Percentiles rank a stretch among this genome's conserved stretches.
These are phyloP conservation scores for Napeogenes inachia DNA, from an alignment of 2,888 invertebrate species.

Conservation along the genomic window DNA sequence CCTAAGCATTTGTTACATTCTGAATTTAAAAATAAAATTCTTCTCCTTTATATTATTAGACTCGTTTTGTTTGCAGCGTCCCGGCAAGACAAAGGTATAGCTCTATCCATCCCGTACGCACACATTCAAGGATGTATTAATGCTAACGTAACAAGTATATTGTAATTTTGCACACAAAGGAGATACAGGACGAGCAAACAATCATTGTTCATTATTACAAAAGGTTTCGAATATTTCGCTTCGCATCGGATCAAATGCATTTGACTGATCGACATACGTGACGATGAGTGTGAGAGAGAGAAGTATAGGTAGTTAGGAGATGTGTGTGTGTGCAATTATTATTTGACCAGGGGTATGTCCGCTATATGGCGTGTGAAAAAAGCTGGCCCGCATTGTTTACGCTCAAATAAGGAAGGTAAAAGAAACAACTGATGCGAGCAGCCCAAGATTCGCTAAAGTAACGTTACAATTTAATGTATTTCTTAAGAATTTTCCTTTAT, in stretches of 20 bases:
- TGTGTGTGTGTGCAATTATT: constrained; percentile 73
- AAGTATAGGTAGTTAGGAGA: constrained; percentile 38
- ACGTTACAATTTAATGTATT: constrained; percentile 53
- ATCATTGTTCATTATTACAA: constrained; percentile 78
- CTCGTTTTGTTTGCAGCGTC: constrained; percentile 75
- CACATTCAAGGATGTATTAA: constrained; percentile 63
- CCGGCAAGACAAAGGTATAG: constrained; percentile 76
- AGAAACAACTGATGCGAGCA: constrained; percentile 59
- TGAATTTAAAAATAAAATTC: constrained; percentile 77
- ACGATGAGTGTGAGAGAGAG: constrained; percentile 58
- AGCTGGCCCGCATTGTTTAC: constrained; percentile 72
- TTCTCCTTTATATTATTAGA: constrained; percentile 75
- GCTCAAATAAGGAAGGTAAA: constrained; percentile 73
- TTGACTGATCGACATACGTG: constrained; percentile 63
- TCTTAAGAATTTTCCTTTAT: constrained; percentile 7
- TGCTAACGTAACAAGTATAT: constrained; percentile 74
- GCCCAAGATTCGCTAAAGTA: constrained; percentile 57
- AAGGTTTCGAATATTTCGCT: constrained; percentile 75
- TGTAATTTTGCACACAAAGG: constrained; percentile 77
- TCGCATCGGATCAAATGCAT: constrained; percentile 75
- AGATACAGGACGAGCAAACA: constrained; percentile 75
- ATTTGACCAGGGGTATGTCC: constrained; percentile 77
- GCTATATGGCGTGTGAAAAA: constrained; percentile 72
- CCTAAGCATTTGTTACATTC: constrained; percentile 72
- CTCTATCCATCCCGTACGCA: constrained; percentile 72